Conservation (phyloP, 2,888 invertebrate species). For the Pomacea canaliculata region DNA sequence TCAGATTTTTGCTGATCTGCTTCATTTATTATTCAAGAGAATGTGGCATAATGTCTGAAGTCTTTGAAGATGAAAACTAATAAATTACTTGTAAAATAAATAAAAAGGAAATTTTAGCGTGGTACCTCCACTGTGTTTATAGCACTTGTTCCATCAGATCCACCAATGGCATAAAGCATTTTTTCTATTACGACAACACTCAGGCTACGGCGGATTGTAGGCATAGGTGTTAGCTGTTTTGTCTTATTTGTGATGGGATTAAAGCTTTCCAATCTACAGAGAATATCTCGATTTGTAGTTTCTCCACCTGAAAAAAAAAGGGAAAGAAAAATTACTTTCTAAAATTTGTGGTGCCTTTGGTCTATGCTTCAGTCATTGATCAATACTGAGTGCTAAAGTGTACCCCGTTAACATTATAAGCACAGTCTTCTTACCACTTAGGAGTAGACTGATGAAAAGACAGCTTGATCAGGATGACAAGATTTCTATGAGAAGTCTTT, state of each 20-base stretch:
- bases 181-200: constrained; percentile 31
- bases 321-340: background rate
- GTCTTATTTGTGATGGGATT: constrained; percentile 31
- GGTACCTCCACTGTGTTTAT: constrained; percentile 21
- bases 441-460: background rate
- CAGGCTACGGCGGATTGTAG: constrained; percentile 32
- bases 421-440: background rate
- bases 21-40: too few relatives aligned
- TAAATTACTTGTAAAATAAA: too few relatives aligned
- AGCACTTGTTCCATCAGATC: constrained; percentile 18
- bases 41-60: too few relatives aligned
- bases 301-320: constrained; percentile 32
- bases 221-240: constrained; percentile 26
- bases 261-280: constrained; percentile 30
- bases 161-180: constrained; percentile 35
- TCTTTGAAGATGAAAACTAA: too few relatives aligned
- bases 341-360: too few relatives aligned
- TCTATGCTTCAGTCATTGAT: too few relatives aligned
- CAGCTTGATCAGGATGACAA: background rate
- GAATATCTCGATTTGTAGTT: constrained; percentile 30
- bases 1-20: too few relatives aligned
- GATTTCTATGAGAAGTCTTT: background rate
- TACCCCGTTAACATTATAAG: too few relatives aligned
- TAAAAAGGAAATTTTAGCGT: too few relatives aligned
- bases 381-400: too few relatives aligned